Conservation (phyloP, 1,140 invertebrate genomes). For the Thereuonema tuberculata region DNA sequence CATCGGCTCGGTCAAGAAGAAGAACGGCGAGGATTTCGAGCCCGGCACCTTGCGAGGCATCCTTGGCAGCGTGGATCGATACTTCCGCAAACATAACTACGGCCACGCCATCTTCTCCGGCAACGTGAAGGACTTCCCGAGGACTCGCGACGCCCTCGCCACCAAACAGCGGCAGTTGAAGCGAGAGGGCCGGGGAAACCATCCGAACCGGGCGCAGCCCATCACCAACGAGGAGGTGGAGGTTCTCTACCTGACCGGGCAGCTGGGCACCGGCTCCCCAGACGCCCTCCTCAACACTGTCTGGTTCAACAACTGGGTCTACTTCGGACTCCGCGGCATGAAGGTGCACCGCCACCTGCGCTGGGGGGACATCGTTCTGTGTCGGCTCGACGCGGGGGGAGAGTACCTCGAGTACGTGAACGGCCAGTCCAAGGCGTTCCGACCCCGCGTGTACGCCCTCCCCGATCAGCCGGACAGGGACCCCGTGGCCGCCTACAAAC, state of each 20-base stretch:
- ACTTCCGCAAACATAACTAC: conserved; percentile 1
- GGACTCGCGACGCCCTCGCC: background rate
- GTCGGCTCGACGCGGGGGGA: background rate
- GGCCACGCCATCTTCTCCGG: conserved; percentile 2
- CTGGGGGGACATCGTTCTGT: background rate
- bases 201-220: background rate
- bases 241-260: background rate
- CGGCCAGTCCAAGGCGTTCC: background rate
- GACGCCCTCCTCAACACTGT: conserved; percentile 2
- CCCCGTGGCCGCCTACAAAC: background rate
- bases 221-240: conserved; percentile 1
- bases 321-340: background rate
- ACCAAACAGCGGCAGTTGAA: background rate
- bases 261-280: background rate
- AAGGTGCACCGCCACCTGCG: background rate
- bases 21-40: conserved; percentile 1
- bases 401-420: conserved; percentile 2
- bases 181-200: background rate
- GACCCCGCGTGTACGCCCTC: background rate
- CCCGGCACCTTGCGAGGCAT: background rate
- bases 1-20: background rate
- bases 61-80: conserved; percentile 3
- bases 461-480: background rate
- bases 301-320: conserved; percentile 5
- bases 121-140: background rate